Percentiles rank a stretch among this genome's conserved stretches.
These are phyloP conservation scores for Mesitornis unicolor DNA, from an alignment of 2,113 vertebrate species.

Conservation along the genomic window DNA sequence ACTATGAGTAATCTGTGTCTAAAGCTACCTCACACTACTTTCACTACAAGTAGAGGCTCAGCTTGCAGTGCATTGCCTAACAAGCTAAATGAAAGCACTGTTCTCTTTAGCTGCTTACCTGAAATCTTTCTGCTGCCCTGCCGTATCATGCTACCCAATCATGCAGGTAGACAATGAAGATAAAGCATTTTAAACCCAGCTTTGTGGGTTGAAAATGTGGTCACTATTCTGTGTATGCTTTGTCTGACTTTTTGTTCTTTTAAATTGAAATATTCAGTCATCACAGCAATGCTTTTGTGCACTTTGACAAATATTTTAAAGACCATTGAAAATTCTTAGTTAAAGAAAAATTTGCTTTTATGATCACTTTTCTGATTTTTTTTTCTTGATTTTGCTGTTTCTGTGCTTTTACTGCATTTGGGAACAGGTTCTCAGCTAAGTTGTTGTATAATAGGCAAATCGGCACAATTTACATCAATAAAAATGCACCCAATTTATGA, in stretches of 20 bases:
- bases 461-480: background rate
- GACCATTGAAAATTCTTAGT: background rate
- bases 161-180: background rate
- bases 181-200: background rate
- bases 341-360: background rate
- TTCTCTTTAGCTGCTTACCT: background rate
- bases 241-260: background rate
- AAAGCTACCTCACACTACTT: background rate
- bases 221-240: background rate
- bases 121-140: background rate
- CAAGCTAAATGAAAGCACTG: background rate
- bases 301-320: background rate
- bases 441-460: background rate
- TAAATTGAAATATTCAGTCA: background rate
- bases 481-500: background rate
- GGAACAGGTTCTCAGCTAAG: background rate
- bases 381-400: background rate
- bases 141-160: accelerated
- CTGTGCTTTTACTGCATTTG: background rate
- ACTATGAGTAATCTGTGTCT: background rate
- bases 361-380: background rate
- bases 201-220: background rate
- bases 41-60: background rate
- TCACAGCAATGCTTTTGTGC: background rate
- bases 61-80: background rate